Percentiles rank a stretch among this genome's conserved stretches.
phyloP scores from a whole-genome alignment of 2,113 vertebrate species.

The Sinocyclocheilus maitianheensis region DNA sequence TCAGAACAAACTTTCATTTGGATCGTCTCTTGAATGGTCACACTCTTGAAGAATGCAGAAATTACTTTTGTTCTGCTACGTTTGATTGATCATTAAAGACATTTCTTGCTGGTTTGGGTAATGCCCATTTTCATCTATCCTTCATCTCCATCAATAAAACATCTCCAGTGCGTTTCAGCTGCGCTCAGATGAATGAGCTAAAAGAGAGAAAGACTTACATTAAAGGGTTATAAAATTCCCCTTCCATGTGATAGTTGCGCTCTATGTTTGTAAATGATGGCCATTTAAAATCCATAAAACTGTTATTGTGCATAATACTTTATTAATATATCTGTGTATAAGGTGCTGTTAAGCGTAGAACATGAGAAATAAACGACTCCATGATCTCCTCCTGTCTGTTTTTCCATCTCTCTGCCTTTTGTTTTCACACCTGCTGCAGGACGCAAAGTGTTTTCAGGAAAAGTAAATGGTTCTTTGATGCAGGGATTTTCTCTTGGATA shows the following conservation, averaged over 20 bases:
- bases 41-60: background rate
- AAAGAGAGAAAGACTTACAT: conserved; percentile 65
- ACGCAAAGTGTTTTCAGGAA: conserved; percentile 34
- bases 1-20: background rate
- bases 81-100: conserved; percentile 48
- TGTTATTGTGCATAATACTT: conserved; percentile 76
- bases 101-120: conserved; percentile 44
- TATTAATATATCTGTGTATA: conserved; percentile 74
- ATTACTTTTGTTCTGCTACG: background rate
- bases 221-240: conserved; percentile 71
- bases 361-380: conserved; percentile 60
- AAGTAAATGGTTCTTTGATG: conserved; percentile 54
- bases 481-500: conserved; percentile 39
- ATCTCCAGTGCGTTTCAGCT: conserved; percentile 68
- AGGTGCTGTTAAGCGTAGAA: conserved; percentile 66
- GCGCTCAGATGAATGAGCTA: conserved; percentile 65
- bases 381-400: conserved; percentile 46
- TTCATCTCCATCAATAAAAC: conserved; percentile 63
- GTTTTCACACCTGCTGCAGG: conserved; percentile 38
- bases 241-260: conserved; percentile 71
- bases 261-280: conserved; percentile 72
- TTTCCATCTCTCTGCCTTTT: conserved; percentile 5
- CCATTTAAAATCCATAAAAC: conserved; percentile 79
- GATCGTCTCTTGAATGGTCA: background rate
- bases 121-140: conserved; percentile 35